Percentiles rank a stretch among this genome's conserved stretches.
Evolutionary conservation across 1,140 invertebrate genomes (phyloP).

Genomic region (Caenorhabditis latens): DNA sequence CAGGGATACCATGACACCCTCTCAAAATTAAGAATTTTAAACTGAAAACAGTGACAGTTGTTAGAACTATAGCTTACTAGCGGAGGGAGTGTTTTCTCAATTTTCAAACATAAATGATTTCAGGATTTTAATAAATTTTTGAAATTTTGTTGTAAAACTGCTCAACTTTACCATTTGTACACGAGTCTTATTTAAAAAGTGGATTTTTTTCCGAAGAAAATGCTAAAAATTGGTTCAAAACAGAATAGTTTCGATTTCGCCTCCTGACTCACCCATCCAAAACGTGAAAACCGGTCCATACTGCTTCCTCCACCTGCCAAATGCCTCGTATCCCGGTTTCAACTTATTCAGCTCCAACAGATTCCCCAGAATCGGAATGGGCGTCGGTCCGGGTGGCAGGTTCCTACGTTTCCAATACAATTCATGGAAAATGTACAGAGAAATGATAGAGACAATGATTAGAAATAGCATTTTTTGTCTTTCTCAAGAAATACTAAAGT

Average conservation of each 20-base stretch:
- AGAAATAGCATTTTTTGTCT: background rate
- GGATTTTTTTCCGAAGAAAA: too few species aligned
- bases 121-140: too few species aligned
- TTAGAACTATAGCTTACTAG: too few species aligned
- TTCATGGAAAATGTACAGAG: conserved; percentile 1
- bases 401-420: background rate
- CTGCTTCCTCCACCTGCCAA: background rate
- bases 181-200: too few species aligned
- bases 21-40: too few species aligned
- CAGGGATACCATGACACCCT: too few species aligned
- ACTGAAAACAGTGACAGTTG: too few species aligned
- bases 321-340: conserved; percentile 7
- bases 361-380: background rate
- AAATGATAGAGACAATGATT: background rate
- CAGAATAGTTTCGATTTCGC: background rate
- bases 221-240: too few species aligned
- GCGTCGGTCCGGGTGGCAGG: background rate
- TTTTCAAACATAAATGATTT: too few species aligned
- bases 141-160: too few species aligned
- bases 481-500: background rate
- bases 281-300: conserved; percentile 30
- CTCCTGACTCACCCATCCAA: conserved; percentile 3
- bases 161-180: too few species aligned
- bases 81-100: too few species aligned
- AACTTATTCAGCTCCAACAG: background rate